A percentile compares a stretch with the other conserved stretches of the same genome.
Evolutionary conservation across 2,797 vertebrate genomes (phyloP).

Genomic region (Oreortyx pictus): DNA sequence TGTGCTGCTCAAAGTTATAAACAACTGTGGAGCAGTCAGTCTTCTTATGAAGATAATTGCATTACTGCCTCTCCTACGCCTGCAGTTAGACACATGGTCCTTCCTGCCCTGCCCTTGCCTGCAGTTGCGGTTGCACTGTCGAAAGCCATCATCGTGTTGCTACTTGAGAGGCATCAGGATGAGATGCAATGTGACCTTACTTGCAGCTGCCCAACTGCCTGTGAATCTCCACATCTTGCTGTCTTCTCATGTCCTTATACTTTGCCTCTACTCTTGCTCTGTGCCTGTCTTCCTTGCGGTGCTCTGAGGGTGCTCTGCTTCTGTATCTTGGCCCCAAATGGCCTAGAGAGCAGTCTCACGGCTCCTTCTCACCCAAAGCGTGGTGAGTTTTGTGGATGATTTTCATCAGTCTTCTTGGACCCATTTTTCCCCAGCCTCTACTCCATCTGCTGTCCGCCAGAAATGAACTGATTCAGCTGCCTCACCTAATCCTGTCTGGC

Average conservation of each 20-base stretch:
- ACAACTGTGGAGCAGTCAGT: background rate
- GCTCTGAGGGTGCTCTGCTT: background rate
- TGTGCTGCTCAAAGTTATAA: background rate
- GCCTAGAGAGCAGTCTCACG: background rate
- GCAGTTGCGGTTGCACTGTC: background rate
- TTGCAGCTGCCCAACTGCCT: background rate
- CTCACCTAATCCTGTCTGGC: conserved; percentile 61
- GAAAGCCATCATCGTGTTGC: background rate
- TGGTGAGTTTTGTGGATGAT: background rate
- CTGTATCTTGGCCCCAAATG: background rate
- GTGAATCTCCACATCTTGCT: background rate
- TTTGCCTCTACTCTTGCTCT: background rate
- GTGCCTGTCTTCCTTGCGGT: rapidly evolving
- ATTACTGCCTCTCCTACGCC: background rate
- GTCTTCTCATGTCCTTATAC: background rate
- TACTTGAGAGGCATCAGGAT: background rate
- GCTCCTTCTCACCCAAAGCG: background rate
- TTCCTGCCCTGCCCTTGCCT: background rate
- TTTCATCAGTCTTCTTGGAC: conserved; percentile 1
- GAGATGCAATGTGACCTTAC: background rate
- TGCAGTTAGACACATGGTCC: too few species aligned
- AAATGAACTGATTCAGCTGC: conserved; percentile 59
- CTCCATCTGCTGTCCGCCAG: background rate
- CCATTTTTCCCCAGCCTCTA: background rate
- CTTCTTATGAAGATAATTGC: background rate